A percentile compares a stretch with the other conserved stretches of the same genome.
Evolutionary conservation across 2,888 invertebrate genomes (phyloP).

Genomic region (Chrysolina americana): DNA sequence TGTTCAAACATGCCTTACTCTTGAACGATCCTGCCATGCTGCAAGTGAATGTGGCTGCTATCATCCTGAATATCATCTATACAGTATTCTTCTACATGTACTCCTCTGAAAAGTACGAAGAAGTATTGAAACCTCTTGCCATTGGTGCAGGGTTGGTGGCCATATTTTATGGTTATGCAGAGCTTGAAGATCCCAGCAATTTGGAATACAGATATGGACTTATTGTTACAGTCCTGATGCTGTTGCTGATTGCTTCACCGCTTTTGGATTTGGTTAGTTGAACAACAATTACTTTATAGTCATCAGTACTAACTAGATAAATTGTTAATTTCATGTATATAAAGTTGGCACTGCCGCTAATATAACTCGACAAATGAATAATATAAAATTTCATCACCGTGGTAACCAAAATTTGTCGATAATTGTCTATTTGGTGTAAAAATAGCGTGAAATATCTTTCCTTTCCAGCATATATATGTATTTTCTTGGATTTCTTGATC

Average conservation of each 20-base stretch:
- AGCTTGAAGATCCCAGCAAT: slow-evolving; percentile 76
- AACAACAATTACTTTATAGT: not conserved
- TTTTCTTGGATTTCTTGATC: too few species aligned
- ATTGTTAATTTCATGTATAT: too few species aligned
- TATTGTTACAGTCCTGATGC: slow-evolving; percentile 79
- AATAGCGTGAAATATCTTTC: too few species aligned
- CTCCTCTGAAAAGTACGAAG: slow-evolving; percentile 71
- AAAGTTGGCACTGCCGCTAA: too few species aligned
- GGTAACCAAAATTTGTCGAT: too few species aligned
- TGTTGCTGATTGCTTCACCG: slow-evolving; percentile 80
- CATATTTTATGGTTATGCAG: slow-evolving; percentile 76
- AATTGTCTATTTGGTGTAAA: too few species aligned
- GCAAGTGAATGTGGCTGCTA: slow-evolving; percentile 83
- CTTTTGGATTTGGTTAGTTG: slow-evolving; percentile 76
- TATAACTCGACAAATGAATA: too few species aligned
- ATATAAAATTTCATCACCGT: too few species aligned
- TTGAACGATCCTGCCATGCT: slow-evolving; percentile 84
- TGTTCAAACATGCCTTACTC: slow-evolving; percentile 83
- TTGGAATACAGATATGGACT: slow-evolving; percentile 81
- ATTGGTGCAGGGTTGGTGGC: slow-evolving; percentile 74
- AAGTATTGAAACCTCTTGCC: slow-evolving; percentile 74
- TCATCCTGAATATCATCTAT: slow-evolving; percentile 79
- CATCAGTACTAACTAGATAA: not conserved
- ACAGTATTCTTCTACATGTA: slow-evolving; percentile 78
- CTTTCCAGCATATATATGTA: too few species aligned